A percentile compares a stretch with the other conserved stretches of the same genome.
Evolutionary conservation across 2,113 vertebrate genomes (phyloP).

Genomic region (Helogale parvula): DNA sequence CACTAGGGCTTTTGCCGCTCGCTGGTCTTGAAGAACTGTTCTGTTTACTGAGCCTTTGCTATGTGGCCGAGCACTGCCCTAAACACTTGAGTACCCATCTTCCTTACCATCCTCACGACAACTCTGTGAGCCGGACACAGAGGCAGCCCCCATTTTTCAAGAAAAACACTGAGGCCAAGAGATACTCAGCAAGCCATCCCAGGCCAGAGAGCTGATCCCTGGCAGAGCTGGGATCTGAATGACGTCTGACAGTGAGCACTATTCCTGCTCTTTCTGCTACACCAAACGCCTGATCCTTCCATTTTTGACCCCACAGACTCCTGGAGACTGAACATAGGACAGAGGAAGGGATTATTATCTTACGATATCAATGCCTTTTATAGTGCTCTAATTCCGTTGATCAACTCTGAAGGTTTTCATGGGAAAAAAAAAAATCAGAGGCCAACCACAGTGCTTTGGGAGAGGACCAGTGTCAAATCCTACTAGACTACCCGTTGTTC

Average conservation of each 20-base stretch:
- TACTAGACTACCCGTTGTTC: background rate
- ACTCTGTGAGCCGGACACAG: background rate
- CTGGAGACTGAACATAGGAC: background rate
- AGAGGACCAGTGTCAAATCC: background rate
- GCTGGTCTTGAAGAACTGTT: background rate
- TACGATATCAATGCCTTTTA: background rate
- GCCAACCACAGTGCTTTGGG: background rate
- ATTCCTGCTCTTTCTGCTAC: background rate
- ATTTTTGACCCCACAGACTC: background rate
- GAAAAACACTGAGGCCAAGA: background rate
- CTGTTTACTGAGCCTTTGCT: background rate
- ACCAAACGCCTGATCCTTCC: background rate
- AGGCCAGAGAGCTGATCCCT: background rate
- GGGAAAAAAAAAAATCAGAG: background rate
- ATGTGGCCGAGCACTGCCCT: background rate
- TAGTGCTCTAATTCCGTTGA: background rate
- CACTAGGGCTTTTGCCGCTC: background rate
- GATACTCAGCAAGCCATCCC: background rate
- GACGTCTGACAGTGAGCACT: background rate
- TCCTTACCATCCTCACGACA: background rate
- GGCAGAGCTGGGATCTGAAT: background rate
- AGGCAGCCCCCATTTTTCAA: background rate
- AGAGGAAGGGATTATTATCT: background rate
- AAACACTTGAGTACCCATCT: accelerated
- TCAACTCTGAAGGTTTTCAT: background rate